Conservation (phyloP, 1,140 invertebrate genomes). For the Coenobita brevimanus region DNA sequence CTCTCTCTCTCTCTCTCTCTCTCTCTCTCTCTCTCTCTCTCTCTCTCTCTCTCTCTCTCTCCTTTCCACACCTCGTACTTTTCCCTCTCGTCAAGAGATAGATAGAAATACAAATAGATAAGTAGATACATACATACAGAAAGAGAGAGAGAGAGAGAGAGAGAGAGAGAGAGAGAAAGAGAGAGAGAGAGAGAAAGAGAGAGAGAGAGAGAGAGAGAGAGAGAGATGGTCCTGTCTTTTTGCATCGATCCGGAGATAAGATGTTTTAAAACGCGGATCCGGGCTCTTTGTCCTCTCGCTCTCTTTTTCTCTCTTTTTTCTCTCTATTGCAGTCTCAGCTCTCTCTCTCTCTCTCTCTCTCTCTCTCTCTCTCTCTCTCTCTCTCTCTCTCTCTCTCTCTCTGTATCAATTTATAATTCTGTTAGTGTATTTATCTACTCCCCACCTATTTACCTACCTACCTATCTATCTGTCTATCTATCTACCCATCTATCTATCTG, state of each 20-base stretch:
- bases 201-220: not conserved
- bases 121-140: too few relatives aligned
- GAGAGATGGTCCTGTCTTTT: not conserved
- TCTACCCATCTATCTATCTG: not conserved
- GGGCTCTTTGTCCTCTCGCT: not conserved
- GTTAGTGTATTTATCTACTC: not conserved
- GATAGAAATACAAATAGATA: too few relatives aligned
- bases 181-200: conserved; percentile 26
- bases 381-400: too few relatives aligned
- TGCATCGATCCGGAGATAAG: not conserved
- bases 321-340: not conserved
- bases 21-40: too few relatives aligned
- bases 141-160: too few relatives aligned
- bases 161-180: not conserved
- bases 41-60: too few relatives aligned
- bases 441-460: not conserved
- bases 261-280: not conserved
- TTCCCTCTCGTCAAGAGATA: too few relatives aligned
- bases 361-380: conserved; percentile 17
- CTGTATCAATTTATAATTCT: not conserved
- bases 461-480: not conserved
- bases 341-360: not conserved
- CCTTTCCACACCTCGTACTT: too few relatives aligned
- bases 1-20: too few relatives aligned
- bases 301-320: not conserved